Conservation (phyloP, 2,797 vertebrate genomes). For the Periparus ater region DNA sequence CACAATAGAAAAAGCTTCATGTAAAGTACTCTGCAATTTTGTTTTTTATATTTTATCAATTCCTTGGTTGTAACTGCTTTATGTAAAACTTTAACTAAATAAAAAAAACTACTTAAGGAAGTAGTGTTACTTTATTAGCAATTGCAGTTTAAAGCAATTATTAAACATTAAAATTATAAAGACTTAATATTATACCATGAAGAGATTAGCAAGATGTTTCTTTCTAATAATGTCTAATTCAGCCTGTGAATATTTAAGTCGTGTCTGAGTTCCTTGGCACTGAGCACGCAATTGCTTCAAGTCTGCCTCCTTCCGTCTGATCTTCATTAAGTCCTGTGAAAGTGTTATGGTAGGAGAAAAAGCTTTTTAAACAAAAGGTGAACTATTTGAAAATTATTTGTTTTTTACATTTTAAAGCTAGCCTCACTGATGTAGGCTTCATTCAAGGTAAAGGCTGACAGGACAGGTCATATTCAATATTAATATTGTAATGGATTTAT, state of each 20-base stretch:
- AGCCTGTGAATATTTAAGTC: constrained; percentile 88
- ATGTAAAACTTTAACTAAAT: not conserved
- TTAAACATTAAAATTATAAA: not conserved
- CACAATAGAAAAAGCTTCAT: not conserved
- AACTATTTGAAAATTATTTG: not conserved
- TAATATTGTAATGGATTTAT: not conserved
- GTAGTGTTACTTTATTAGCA: not conserved
- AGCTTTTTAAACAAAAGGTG: not conserved
- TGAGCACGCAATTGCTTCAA: constrained; percentile 85
- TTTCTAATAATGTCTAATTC: constrained; percentile 86
- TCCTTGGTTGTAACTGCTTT: not conserved
- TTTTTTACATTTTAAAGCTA: not conserved
- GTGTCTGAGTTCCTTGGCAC: constrained; percentile 83
- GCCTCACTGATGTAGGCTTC: not conserved
- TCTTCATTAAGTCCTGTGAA: constrained; percentile 84
- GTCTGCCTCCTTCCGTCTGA: constrained; percentile 85
- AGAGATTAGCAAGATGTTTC: constrained; percentile 80
- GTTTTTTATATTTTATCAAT: not conserved
- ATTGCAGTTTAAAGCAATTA: not conserved
- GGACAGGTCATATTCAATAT: not conserved
- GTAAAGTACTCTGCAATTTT: not conserved
- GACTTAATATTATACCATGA: constrained; percentile 70
- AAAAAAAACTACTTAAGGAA: not conserved
- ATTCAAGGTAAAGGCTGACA: not conserved
- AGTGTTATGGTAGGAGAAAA: not conserved